phyloP scores from a whole-genome alignment of 1,140 invertebrate species.

The Thaumatotibia leucotreta region DNA sequence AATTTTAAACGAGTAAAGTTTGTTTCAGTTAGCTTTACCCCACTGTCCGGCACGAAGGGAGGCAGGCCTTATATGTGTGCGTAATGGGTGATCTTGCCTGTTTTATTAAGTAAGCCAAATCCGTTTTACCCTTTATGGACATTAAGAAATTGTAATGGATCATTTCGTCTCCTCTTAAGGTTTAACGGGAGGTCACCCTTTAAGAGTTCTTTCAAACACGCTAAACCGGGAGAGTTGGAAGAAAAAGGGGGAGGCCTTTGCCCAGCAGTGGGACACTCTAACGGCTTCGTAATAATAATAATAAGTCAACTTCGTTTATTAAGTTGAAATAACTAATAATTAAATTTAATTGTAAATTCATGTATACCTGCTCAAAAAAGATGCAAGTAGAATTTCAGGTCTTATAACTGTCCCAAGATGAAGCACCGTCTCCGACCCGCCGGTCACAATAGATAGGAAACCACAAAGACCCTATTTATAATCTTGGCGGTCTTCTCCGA shows the following conservation, averaged over 20 bases:
- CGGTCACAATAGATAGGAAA: conserved; percentile 16
- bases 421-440: neutral
- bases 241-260: too few species aligned
- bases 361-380: too few species aligned
- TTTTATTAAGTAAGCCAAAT: conserved; percentile 32
- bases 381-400: neutral
- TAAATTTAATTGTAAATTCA: too few species aligned
- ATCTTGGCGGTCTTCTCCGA: conserved; percentile 31
- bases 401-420: neutral
- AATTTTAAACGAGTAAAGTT: conserved; percentile 74
- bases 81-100: conserved; percentile 37
- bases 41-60: conserved; percentile 41
- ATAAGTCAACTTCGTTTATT: too few species aligned
- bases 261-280: too few species aligned
- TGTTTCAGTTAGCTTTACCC: conserved; percentile 52
- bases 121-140: conserved; percentile 13
- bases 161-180: too few species aligned
- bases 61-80: conserved; percentile 51
- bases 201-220: too few species aligned
- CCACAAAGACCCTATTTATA: conserved; percentile 46
- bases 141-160: neutral
- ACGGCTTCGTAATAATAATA: too few species aligned
- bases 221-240: too few species aligned
- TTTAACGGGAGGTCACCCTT: too few species aligned
- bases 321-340: too few species aligned